A percentile compares a stretch with the other conserved stretches of the same genome.
phyloP scores from a whole-genome alignment of 2,797 vertebrate genomes.

The Cyprinodon diabolis region DNA sequence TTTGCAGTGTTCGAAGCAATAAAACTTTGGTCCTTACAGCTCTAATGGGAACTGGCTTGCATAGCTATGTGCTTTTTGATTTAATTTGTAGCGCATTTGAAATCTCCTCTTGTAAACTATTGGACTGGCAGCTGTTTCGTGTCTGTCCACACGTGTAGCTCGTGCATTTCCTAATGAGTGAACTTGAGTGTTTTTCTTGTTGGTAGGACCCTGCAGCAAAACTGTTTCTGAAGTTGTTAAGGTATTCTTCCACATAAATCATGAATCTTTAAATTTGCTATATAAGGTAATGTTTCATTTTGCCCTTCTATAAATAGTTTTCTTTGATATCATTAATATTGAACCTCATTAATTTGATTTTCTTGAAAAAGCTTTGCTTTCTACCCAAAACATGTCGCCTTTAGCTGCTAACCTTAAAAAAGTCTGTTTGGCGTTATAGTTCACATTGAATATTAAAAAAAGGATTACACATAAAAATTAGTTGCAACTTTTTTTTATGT shows the following conservation, averaged over 20 bases:
- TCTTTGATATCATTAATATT: not conserved
- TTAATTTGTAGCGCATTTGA: constrained; percentile 64
- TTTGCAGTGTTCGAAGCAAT: constrained; percentile 75
- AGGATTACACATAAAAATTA: not conserved
- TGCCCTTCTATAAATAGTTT: not conserved
- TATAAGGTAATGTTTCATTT: not conserved
- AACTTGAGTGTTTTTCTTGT: not conserved
- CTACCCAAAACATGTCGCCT: not conserved
- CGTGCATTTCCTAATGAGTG: constrained; percentile 25
- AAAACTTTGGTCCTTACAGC: constrained; percentile 48
- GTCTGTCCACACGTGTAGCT: constrained; percentile 42
- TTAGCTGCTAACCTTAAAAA: not conserved
- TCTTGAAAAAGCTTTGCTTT: not conserved
- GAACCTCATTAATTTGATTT: not conserved
- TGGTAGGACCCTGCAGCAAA: constrained; percentile 4
- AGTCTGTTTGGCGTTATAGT: not conserved
- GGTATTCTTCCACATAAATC: constrained; percentile 3
- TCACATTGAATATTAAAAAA: not conserved
- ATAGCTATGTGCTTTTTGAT: constrained; percentile 64
- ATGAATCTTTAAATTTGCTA: not conserved
- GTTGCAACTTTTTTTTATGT: not conserved
- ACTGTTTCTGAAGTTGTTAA: constrained; percentile 15
- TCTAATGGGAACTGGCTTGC: constrained; percentile 70
- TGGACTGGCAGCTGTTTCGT: constrained; percentile 61
- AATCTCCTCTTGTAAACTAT: constrained; percentile 55